Conservation (phyloP, 2,797 vertebrate genomes). For the Trematomus bernacchii region DNA sequence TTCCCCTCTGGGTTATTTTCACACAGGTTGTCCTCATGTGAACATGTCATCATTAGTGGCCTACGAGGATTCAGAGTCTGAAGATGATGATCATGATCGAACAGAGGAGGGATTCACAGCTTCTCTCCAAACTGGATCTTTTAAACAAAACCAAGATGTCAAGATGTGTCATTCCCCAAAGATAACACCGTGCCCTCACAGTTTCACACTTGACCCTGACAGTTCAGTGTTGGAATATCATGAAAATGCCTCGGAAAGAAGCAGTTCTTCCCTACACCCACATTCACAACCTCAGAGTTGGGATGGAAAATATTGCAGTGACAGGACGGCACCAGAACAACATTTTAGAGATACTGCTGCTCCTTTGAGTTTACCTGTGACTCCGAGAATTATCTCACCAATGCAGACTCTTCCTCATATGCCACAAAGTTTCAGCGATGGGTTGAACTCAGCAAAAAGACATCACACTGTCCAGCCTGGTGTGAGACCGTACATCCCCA, state of each 20-base stretch:
- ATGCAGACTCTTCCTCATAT: slow-evolving; percentile 13
- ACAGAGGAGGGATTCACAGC: slow-evolving; percentile 14
- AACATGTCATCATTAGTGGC: slow-evolving; percentile 92
- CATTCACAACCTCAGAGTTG: slow-evolving; percentile 19
- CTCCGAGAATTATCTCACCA: slow-evolving; percentile 7
- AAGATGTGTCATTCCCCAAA: not conserved
- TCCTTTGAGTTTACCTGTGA: slow-evolving; percentile 19
- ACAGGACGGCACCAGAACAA: slow-evolving; percentile 2
- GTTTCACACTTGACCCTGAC: slow-evolving; percentile 17
- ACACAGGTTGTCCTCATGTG: slow-evolving; percentile 24
- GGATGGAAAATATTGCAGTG: slow-evolving; percentile 4
- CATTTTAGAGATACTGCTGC: slow-evolving; percentile 21
- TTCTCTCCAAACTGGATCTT: slow-evolving; percentile 20
- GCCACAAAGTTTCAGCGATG: slow-evolving; percentile 21
- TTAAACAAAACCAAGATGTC: slow-evolving; percentile 25
- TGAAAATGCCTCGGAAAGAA: slow-evolving; percentile 35
- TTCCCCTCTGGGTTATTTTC: slow-evolving; percentile 17
- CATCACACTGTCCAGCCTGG: slow-evolving; percentile 45
- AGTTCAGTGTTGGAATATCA: slow-evolving; percentile 19
- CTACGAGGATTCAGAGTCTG: slow-evolving; percentile 94
- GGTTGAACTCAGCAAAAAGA: slow-evolving; percentile 78
- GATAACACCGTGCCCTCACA: not conserved
- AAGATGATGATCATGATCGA: slow-evolving; percentile 77
- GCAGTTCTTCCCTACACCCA: not conserved
- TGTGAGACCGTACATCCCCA: slow-evolving; percentile 91